Conservation (phyloP, 2,113 vertebrate species). For the Actinemys pallida region DNA sequence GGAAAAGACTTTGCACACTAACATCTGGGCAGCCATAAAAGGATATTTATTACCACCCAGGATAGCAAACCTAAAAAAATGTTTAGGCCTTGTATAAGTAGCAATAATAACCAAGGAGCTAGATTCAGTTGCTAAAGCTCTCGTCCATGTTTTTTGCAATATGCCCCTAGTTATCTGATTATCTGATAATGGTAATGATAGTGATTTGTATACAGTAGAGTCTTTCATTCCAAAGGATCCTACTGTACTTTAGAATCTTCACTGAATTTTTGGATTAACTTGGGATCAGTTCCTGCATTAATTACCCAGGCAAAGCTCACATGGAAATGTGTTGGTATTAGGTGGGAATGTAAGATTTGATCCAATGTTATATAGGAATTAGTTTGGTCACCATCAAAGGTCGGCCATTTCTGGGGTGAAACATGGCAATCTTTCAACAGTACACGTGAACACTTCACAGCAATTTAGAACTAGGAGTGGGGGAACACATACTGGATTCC, state of each 20-base stretch:
- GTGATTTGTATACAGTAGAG: conserved; percentile 26
- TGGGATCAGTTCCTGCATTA: neutral
- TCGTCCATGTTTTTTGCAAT: conserved; percentile 28
- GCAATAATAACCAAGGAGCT: conserved; percentile 5
- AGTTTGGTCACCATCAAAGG: neutral
- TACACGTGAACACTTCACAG: neutral
- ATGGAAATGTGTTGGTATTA: neutral
- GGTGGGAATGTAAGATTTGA: neutral
- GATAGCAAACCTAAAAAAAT: conserved; percentile 39
- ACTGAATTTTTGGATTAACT: neutral
- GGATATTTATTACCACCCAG: conserved; percentile 53
- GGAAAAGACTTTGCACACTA: conserved; percentile 66
- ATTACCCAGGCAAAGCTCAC: neutral
- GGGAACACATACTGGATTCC: neutral
- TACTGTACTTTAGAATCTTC: neutral
- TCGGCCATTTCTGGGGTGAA: neutral
- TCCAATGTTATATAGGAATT: neutral
- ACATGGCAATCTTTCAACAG: neutral
- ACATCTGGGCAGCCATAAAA: conserved; percentile 72
- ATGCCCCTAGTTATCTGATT: conserved; percentile 41
- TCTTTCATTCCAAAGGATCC: neutral
- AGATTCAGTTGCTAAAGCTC: conserved; percentile 56
- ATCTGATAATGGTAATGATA: conserved; percentile 38
- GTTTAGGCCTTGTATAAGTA: conserved; percentile 32
- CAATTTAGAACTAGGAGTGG: neutral